Conservation (phyloP, 2,797 vertebrate species). For the Cossypha polioptera region DNA sequence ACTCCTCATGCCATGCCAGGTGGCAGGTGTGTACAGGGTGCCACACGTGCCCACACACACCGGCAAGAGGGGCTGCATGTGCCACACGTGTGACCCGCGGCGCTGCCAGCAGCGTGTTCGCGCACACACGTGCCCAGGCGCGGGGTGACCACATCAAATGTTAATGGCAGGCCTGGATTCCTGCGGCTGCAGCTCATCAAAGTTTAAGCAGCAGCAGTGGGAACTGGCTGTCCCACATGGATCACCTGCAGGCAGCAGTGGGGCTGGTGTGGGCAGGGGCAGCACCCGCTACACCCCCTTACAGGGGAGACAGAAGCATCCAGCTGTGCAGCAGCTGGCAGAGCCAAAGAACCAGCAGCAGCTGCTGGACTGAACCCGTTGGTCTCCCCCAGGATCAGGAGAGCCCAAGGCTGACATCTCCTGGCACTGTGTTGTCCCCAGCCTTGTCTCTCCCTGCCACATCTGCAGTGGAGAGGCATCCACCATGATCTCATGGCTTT, state of each 20-base stretch:
- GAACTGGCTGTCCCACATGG: neutral
- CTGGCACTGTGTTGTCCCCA: neutral
- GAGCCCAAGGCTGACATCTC: neutral
- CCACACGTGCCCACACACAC: neutral
- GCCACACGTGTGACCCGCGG: neutral
- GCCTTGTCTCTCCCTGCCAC: neutral
- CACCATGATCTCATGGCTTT: neutral
- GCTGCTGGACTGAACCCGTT: fast-evolving
- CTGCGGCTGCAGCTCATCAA: constrained; percentile 54
- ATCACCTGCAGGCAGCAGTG: neutral
- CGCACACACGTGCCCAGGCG: neutral
- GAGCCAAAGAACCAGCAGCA: neutral
- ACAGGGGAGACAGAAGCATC: neutral
- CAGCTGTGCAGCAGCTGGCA: neutral
- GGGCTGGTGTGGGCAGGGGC: neutral
- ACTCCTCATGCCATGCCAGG: fast-evolving
- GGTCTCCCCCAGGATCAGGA: neutral
- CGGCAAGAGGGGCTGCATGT: fast-evolving
- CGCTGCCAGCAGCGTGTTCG: neutral
- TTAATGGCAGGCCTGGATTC: constrained; percentile 46
- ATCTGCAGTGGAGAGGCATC: fast-evolving
- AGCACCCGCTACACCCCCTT: fast-evolving
- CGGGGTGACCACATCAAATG: constrained; percentile 25
- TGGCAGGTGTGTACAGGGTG: fast-evolving
- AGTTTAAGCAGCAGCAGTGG: constrained; percentile 52